Evolutionary conservation across 1,140 invertebrate genomes (phyloP), one percentile per base, ranked within the genome.

Genomic region (Drosophila pallidifrons): DNA sequence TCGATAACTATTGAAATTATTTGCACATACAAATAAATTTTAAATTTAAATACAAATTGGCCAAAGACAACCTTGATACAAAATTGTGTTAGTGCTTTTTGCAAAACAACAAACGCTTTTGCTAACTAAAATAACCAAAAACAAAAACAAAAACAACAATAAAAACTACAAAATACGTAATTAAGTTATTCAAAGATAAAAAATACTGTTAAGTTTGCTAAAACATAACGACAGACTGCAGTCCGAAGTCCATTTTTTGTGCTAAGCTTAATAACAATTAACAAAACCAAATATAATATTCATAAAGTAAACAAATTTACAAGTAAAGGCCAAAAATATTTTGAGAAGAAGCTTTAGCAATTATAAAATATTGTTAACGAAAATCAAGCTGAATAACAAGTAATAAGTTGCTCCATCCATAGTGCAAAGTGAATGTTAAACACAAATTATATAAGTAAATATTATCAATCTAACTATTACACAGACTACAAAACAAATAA

Each of bases 241-340:
- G 32, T 25, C 65, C 20, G 61, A 79, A 66, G 83, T 88, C 83
- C 83, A 88, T 88, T 88, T 87, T 88, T 88, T 88, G 73, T 88
- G 83, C 70, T 75, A 75, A 69, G 64, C 59, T 55, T 72, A 46
- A 67, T 41, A 57, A 30, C 13, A 32, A 45, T 46, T 58, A 32
- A 32, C 7, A 28, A 28, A 54, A 63, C 30, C 8, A 55, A 32
- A 46, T 46, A 59, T 25, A 43, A 47, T 65, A 71, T 46, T 32
- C 15, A 46, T 28, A 63, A 52, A 41, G 51, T 28, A 43, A 54
- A 55, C 32, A 60, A 45, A 52, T 20, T 65, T 54, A 65, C 41
- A 46, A 51, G 25, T 38, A 35, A 10, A 15, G 25, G 58, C 41
- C 54, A 65, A 32, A 49, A 25, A 65, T 63, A 46, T 51, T 59